Conservation (phyloP, 2,113 vertebrate species). For the Sisor rabdophorus region DNA sequence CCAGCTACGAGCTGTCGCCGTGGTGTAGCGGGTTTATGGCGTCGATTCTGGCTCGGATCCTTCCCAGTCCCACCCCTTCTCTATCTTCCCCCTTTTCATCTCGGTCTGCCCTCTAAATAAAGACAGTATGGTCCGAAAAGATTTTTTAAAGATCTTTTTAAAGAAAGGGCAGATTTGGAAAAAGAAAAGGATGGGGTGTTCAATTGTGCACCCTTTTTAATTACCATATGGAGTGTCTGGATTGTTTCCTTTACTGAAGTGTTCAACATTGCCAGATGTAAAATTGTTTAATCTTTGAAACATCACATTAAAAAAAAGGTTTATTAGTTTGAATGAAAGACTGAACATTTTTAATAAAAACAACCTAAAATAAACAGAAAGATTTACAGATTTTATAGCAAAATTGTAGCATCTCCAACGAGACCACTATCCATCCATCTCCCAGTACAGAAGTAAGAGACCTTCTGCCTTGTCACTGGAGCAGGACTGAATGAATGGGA, state of each 20-base stretch:
- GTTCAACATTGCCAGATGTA: background rate
- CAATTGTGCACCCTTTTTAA: background rate
- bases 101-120: too few species aligned
- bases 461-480: slow-evolving; percentile 32
- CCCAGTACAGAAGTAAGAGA: slow-evolving; percentile 17
- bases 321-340: background rate
- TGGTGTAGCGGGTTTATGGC: too few species aligned
- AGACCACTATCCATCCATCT: slow-evolving; percentile 22
- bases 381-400: background rate
- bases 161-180: background rate
- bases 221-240: slow-evolving; percentile 3
- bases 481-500: slow-evolving; percentile 40
- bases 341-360: slow-evolving; percentile 1
- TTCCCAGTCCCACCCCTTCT: too few species aligned
- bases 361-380: background rate
- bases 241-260: slow-evolving; percentile 14
- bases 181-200: background rate
- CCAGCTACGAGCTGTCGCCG: too few species aligned
- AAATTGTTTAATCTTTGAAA: background rate
- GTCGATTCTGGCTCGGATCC: too few species aligned
- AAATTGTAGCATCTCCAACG: slow-evolving; percentile 15
- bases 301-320: background rate
- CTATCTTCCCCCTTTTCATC: too few species aligned
- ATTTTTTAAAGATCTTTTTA: background rate
- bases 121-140: too few species aligned